A percentile compares a stretch with the other conserved stretches of the same genome.
Evolutionary conservation across 1,140 invertebrate genomes (phyloP).

Genomic region (Neodiprion fabricii): DNA sequence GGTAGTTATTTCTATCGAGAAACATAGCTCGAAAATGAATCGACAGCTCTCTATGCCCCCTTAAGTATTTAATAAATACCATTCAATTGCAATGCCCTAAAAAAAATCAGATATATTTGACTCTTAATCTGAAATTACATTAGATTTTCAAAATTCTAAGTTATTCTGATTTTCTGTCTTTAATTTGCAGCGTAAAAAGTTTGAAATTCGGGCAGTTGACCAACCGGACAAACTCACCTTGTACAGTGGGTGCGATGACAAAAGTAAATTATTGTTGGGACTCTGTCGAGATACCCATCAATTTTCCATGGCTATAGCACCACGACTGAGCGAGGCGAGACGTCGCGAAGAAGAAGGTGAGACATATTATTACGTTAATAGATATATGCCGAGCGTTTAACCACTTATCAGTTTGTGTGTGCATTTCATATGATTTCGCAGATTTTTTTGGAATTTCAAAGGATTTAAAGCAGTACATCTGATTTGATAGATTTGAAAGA

Average conservation of each 20-base stretch:
- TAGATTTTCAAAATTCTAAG: not conserved
- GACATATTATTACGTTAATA: slow-evolving; percentile 8
- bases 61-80: too few relatives aligned
- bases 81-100: too few relatives aligned
- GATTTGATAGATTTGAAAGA: slow-evolving; percentile 36
- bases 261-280: slow-evolving; percentile 87
- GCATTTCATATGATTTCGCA: not conserved
- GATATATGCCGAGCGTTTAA: not conserved
- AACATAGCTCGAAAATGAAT: too few relatives aligned
- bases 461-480: slow-evolving; percentile 10
- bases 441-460: not conserved
- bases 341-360: slow-evolving; percentile 78
- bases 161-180: slow-evolving; percentile 23
- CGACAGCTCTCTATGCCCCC: too few relatives aligned
- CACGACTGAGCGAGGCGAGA: slow-evolving; percentile 79
- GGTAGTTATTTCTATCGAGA: too few relatives aligned
- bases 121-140: too few relatives aligned
- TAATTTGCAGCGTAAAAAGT: slow-evolving; percentile 83
- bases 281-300: slow-evolving; percentile 92
- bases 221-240: slow-evolving; percentile 82
- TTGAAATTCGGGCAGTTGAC: slow-evolving; percentile 90
- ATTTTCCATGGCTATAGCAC: slow-evolving; percentile 91
- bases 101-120: too few relatives aligned
- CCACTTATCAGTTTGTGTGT: not conserved
- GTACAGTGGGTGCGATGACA: slow-evolving; percentile 89